Evolutionary conservation across 2,888 invertebrate genomes (phyloP), one percentile per base, ranked within the genome.

Genomic region (Epirrita christyi): DNA sequence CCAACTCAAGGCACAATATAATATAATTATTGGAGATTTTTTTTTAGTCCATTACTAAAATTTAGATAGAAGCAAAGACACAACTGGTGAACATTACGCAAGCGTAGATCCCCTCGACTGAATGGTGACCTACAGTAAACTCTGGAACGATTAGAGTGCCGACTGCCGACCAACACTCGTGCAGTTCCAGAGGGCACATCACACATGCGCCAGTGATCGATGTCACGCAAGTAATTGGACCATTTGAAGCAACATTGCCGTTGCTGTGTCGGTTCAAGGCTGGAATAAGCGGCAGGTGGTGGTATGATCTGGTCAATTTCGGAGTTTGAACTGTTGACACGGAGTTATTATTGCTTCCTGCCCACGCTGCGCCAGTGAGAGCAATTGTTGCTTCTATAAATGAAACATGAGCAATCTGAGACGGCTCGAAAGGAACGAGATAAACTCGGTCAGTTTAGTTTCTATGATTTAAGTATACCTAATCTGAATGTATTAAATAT

Each of bases 261-360:
- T 34, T 52, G 44, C 59, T 11, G 14, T 5, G 64, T 61, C 55
- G 58, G 58, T 68, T 43, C 54, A 46, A 47, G 51, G 50, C 54
- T 42, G 15, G 32, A 43, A 27, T 34, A 55, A 55, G 57, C 59
- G 66, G 72, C 73, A 73, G 81, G 74, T 78, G 76, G 73, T 78
- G 75, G 72, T 67, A 54, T 57, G 65, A 67, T 67, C 74, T 67
- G 69, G 74, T 69, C 71, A 64, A 66, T 71, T 73, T 75, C 64
- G 70, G 72, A 64, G 73, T 63, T 74, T 80, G 80, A 81, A 76
- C 81, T 77, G 72, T 68, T 82, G 81, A 81, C 79, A 79, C 76
- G 64, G 66, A 67, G 62, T 76, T 71, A 81, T 82, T 81, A 71
- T 66, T 50, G 72, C 72, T 75, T 83, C 81, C 82, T 78, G 78